Evolutionary conservation across 2,888 invertebrate species (phyloP), one percentile per base, ranked within the genome.

Genomic region (Myopa testacea): DNA sequence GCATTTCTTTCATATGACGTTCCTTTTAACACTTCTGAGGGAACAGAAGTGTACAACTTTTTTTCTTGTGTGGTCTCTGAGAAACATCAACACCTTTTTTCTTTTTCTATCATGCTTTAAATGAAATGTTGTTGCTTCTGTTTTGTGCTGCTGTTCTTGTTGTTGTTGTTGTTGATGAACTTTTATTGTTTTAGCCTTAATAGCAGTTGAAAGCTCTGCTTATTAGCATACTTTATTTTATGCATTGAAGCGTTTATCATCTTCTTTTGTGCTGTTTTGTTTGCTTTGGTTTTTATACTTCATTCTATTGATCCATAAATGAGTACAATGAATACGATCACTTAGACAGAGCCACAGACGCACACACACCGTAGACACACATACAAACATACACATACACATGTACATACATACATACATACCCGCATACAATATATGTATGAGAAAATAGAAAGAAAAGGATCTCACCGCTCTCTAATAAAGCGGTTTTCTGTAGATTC

Each of bases 171-270:
- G 45, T 45, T 45, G 45, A 45, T 45, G 45, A 10, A 45, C 45
- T 3, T 45, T 45, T 67, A 40, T 67, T 67, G 45, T 67, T 50
- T 73, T 69, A 19, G 45, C 7, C 16, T 45, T 4, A 45, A 68
- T 19, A 68, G 68, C 45, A 26, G 8, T 50, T 10, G 26, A 67
- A 67, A 67, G 40, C n/a, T 67, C 40, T 69, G 50, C 34, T 52
- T 26, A 50, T 69, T 26, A 69, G 34, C 50, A 69, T 34, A 50
- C 1, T 69, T 50, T 26, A 50, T 45, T 69, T 50, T 10, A 50
- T 50, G 19, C 69, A 68, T 45, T 68, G 45, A 68, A 45, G 45
- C 26, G 68, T 45, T 19, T 12, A n/a, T 26, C 63, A 8, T 6
- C 16, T 65, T 65, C 38, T 10, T 65, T 37, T 26, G 34, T 65